A percentile compares a stretch with the other conserved stretches of the same genome.
These are phyloP conservation scores for Alces alces DNA, from an alignment of 2,113 vertebrate species.

Conservation along the genomic window DNA sequence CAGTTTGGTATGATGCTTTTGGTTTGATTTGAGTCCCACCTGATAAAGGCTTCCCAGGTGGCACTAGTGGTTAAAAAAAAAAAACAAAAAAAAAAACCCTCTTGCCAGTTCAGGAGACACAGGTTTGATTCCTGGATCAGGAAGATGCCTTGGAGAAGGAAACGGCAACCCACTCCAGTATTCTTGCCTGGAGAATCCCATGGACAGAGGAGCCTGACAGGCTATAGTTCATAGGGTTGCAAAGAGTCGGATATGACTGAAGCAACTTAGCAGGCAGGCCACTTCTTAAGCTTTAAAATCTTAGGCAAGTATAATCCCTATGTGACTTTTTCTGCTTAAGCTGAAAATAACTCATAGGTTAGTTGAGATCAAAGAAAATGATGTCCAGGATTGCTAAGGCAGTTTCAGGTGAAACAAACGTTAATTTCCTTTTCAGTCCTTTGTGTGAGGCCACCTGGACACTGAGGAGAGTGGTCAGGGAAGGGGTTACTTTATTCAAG, in stretches of 20 bases:
- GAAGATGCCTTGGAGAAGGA: background rate
- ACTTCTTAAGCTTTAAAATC: background rate
- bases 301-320: background rate
- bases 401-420: background rate
- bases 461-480: background rate
- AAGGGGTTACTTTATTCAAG: background rate
- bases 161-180: background rate
- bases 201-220: background rate
- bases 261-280: background rate
- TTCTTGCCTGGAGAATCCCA: background rate
- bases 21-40: background rate
- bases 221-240: background rate
- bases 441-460: background rate
- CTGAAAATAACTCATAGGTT: background rate
- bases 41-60: background rate
- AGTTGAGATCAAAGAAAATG: slow-evolving; percentile 1
- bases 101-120: background rate
- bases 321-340: background rate
- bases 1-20: background rate
- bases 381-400: background rate
- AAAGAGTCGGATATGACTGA: accelerated
- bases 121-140: background rate
- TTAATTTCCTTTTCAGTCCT: background rate
- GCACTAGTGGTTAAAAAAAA: background rate
- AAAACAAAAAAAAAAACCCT: background rate